Evolutionary conservation across 2,888 invertebrate genomes (phyloP), one percentile per base, ranked within the genome.

Genomic region (Platycnemis pennipes): DNA sequence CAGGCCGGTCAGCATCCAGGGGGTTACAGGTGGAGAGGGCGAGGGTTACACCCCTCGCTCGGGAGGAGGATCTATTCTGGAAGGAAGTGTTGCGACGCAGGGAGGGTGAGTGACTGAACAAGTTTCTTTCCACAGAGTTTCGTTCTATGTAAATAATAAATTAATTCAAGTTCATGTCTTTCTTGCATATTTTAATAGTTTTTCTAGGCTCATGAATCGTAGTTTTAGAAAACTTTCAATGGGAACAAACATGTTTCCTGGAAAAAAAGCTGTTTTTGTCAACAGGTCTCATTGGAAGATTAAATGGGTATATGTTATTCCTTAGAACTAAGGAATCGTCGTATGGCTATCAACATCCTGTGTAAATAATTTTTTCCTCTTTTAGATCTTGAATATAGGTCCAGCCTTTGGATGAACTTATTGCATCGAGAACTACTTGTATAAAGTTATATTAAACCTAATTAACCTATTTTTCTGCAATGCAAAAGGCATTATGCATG

Each of bases 51-150:
- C 77, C 37, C 77, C 77, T 0, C 77, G 77, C 13, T 77, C 77
- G 31, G 77, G 77, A 7, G 77, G 77, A 77, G 77, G 77, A 77
- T 77, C 77, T 13, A 77, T 77, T 77, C 77, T 77, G 77, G 77
- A 77, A 31, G 77, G 77, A 37, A 77, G 77, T 77, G 77, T 31
- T 77, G 77, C n/a, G 37, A 37, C 77, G 77, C 77, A 77, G 77
- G 77, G 77, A 77, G 77, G 77, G 77, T 77, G 77, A 77, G 77
- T 77, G 77, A 31, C n/a, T 63, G 22, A 63, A 77, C 8, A 37
- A 77, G 11, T 11, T 77, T 37, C 31, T 77, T 16, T 31, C 13
- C 69, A 37, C 5, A 37, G 37, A 8, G 77, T 5, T 77, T 77
- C 37, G 31, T 8, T 77, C 77, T 31, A 37, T 77, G 77, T 77